phyloP scores from a whole-genome alignment of 2,113 vertebrate species.

The Diphyllodes magnificus region DNA sequence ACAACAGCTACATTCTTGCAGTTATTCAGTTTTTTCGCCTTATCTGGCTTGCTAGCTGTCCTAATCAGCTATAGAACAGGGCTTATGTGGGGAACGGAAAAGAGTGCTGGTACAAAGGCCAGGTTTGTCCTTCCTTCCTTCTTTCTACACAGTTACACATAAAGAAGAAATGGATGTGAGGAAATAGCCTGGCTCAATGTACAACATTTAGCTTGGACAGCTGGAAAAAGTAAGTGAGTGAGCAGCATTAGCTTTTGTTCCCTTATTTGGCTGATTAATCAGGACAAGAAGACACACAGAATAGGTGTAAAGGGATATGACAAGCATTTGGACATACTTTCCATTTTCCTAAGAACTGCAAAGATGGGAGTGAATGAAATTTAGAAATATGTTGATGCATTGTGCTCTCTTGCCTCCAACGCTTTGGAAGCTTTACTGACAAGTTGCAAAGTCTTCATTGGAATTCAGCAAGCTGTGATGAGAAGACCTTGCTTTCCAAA shows the following conservation, averaged over 20 bases:
- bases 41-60: background rate
- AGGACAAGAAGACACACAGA: background rate
- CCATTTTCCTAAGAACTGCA: background rate
- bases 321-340: constrained; percentile 4
- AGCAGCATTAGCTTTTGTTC: background rate
- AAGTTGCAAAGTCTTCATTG: constrained; percentile 36
- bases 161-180: background rate
- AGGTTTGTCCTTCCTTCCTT: background rate
- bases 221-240: background rate
- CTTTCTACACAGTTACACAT: background rate
- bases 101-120: background rate
- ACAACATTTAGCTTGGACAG: background rate
- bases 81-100: background rate
- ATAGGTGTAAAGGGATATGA: background rate
- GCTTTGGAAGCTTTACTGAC: constrained; percentile 23
- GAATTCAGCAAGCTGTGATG: constrained; percentile 23
- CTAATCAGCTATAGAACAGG: background rate
- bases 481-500: constrained; percentile 37
- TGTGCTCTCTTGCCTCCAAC: constrained; percentile 8
- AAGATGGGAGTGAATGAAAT: background rate
- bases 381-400: background rate
- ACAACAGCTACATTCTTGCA: background rate
- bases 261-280: background rate
- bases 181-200: background rate
- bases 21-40: background rate